A percentile compares a stretch with the other conserved stretches of the same genome.
These are phyloP conservation scores for Colostygia pectinataria DNA, from an alignment of 2,888 invertebrate species.

Conservation along the genomic window DNA sequence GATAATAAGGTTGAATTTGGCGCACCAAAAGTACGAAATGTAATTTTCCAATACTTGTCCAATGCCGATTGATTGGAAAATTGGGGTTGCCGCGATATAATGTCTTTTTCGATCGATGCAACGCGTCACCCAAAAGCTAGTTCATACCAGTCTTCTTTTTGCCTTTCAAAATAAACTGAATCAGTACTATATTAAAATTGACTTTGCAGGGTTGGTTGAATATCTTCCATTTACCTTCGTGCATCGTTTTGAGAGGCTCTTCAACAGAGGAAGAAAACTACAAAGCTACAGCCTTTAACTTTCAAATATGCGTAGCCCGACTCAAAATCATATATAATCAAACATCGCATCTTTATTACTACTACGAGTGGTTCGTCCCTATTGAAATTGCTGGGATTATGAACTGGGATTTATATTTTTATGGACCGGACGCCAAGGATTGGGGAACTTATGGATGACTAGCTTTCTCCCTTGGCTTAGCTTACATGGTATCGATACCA, in stretches of 20 bases:
- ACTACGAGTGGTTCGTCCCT: constrained; percentile 4
- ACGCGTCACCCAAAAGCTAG: too few relatives aligned
- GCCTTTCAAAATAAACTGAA: too few relatives aligned
- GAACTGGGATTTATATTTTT: constrained; percentile 4
- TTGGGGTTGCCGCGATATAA: too few relatives aligned
- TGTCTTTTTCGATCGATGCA: too few relatives aligned
- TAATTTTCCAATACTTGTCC: too few relatives aligned
- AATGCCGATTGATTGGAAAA: too few relatives aligned
- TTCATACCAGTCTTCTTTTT: too few relatives aligned
- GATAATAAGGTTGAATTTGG: too few relatives aligned
- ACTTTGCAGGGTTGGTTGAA: background rate
- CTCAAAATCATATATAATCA: background rate
- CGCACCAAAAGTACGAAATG: too few relatives aligned
- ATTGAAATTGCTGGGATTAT: background rate
- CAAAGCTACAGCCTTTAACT: constrained; percentile 11
- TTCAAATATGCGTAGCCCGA: constrained; percentile 20
- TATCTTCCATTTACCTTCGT: background rate
- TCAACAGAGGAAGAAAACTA: background rate
- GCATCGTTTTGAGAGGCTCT: background rate
- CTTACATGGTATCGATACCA: too few relatives aligned
- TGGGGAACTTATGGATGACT: background rate
- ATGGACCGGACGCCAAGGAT: background rate
- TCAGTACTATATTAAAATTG: too few relatives aligned
- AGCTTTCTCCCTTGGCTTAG: too few relatives aligned
- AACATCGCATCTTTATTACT: background rate